Base-by-base conservation (phyloP, 1,140 invertebrate genomes). In the Zaprionus taronus region DNA sequence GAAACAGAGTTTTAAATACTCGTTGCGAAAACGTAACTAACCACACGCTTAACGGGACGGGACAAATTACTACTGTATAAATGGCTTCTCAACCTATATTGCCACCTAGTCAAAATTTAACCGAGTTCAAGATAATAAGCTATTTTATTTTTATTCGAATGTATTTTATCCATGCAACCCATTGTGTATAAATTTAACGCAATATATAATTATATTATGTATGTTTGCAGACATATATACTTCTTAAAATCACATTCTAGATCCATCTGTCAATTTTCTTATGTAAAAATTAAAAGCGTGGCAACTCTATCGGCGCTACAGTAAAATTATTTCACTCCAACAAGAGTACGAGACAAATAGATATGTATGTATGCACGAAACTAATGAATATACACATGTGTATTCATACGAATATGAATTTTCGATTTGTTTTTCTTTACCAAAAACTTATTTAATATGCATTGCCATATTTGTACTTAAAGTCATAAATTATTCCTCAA, bases 281-380 rank as follows among this genome's bases (percentile, higher is more conserved):
- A 87, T 62, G 26, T 87, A 87, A 87, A 86, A 81, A 44, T 56
- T 24, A 51, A 63, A 84, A 72, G 47, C 66, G 69, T 81, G 84
- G 72, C 84, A 89, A 89, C 84, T 77, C 84, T 79, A 26, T 49
- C 6, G 20, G 22, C 22, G 22, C 22, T 60, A 49, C 12, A 12
- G n/a, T 69, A 36, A 38, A 60, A 12, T 41, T 70, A 56, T 75
- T 66, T 28, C 72, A 20, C 38, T 70, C 56, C 36, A n/a, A n/a
- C n/a, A 74, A 34, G 38, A 17, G 66, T 24, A 60, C 7, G 44
- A 28, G 58, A 63, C 51, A 56, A 12, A 58, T 20, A 53, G 51
- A 60, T 49, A 66, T 38, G 49, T 20, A 53, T 57, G 55, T 49
- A 66, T 38, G 49, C 28, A 62, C 14, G 53, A 22, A 56, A 56